Conservation (phyloP, 2,113 vertebrate species). For the Triplophysa tibetana region DNA sequence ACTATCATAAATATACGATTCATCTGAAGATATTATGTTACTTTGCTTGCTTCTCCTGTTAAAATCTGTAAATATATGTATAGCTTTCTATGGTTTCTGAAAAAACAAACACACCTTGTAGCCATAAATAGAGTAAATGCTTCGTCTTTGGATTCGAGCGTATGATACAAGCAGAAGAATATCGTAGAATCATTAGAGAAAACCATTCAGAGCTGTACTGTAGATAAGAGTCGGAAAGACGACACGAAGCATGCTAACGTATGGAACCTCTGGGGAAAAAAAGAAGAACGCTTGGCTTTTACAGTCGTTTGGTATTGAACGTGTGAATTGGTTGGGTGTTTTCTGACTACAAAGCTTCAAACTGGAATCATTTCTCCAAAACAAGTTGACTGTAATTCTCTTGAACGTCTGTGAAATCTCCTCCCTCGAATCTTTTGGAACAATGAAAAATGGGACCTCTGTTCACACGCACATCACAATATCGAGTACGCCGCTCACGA, state of each 20-base stretch:
- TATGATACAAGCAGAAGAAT: conserved; percentile 47
- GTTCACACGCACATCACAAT: conserved; percentile 18
- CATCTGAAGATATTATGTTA: conserved; percentile 34
- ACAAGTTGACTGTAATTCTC: not conserved
- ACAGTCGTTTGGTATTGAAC: conserved; percentile 20
- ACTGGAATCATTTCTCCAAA: not conserved
- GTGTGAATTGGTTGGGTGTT: conserved; percentile 6
- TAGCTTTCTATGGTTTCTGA: conserved; percentile 33
- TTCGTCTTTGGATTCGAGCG: conserved; percentile 49
- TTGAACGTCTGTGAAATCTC: conserved; percentile 8
- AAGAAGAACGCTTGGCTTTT: not conserved
- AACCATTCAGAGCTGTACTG: conserved; percentile 20
- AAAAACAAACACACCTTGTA: conserved; percentile 26
- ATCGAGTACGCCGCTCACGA: not conserved
- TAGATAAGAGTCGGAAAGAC: not conserved
- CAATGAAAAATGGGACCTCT: conserved; percentile 14
- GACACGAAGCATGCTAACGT: conserved; percentile 27
- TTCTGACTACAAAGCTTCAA: conserved; percentile 19
- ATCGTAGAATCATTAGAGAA: conserved; percentile 29
- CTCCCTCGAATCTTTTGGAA: not conserved
- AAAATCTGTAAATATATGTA: conserved; percentile 48
- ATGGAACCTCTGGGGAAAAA: not conserved
- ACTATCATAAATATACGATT: conserved; percentile 47
- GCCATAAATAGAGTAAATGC: conserved; percentile 48
- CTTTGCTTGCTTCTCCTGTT: conserved; percentile 31